phyloP scores from a whole-genome alignment of 2,113 vertebrate species.

The Syngnathus typhle region DNA sequence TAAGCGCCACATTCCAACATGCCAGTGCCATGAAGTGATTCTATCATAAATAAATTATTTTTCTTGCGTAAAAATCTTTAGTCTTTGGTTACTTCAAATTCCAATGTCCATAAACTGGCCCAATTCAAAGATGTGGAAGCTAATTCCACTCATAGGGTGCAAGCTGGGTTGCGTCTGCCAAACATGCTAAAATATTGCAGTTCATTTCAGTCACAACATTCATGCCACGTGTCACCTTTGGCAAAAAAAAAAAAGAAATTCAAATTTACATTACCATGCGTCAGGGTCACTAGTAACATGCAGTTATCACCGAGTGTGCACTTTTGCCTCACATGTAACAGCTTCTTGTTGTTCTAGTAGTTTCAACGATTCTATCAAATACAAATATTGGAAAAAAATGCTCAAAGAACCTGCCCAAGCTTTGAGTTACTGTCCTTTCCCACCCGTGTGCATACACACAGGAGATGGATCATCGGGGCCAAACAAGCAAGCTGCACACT shows the following conservation, averaged over 20 bases:
- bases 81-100: not conserved
- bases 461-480: conserved; percentile 18
- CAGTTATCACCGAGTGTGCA: too few species aligned
- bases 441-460: conserved; percentile 4
- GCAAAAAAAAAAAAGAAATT: too few species aligned
- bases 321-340: not conserved
- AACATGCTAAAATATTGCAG: too few species aligned
- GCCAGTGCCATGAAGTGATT: conserved; percentile 64
- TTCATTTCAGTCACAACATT: too few species aligned
- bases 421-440: not conserved
- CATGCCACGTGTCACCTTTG: too few species aligned
- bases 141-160: too few species aligned
- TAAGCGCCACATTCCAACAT: conserved; percentile 34
- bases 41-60: conserved; percentile 72
- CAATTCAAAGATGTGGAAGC: too few species aligned
- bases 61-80: conserved; percentile 55
- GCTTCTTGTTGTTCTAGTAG: not conserved
- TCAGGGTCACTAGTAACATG: too few species aligned
- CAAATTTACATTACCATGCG: too few species aligned
- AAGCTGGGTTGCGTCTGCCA: too few species aligned
- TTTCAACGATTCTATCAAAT: too few species aligned
- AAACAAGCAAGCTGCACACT: conserved; percentile 45
- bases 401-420: not conserved
- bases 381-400: not conserved
- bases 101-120: too few species aligned